Evolutionary conservation across 2,797 vertebrate species (phyloP).

Genomic region (Tapirus indicus): DNA sequence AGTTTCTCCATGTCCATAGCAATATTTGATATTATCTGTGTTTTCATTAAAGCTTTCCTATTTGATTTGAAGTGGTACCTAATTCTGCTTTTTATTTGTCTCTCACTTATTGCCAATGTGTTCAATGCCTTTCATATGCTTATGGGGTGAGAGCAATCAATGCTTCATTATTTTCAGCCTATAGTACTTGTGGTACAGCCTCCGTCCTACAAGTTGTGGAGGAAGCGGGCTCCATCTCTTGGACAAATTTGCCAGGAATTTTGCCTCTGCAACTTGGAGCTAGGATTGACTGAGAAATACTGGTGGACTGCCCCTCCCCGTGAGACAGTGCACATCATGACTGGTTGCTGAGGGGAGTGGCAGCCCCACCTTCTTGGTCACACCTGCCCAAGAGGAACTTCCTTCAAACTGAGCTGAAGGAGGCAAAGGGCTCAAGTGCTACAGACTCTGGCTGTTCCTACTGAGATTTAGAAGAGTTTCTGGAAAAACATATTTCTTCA

Average conservation of each 20-base stretch:
- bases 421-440: background rate
- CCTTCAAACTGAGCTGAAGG: background rate
- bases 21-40: background rate
- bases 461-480: background rate
- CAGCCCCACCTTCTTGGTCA: background rate
- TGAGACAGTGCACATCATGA: fast-evolving
- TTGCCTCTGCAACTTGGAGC: background rate
- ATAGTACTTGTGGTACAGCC: background rate
- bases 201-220: background rate
- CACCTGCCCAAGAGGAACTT: no score
- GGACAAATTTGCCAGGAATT: background rate
- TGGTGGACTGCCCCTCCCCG: no score
- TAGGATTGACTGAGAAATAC: background rate
- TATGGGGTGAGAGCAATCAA: background rate
- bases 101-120: background rate
- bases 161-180: background rate
- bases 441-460: background rate
- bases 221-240: background rate
- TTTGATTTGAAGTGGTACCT: no score
- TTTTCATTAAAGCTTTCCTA: background rate
- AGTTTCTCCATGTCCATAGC: background rate
- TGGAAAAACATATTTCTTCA: background rate
- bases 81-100: background rate
- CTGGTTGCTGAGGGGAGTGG: fast-evolving
- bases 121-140: background rate